Evolutionary conservation across 2,797 vertebrate genomes (phyloP).

Genomic region (Coracias cyanogaster): DNA sequence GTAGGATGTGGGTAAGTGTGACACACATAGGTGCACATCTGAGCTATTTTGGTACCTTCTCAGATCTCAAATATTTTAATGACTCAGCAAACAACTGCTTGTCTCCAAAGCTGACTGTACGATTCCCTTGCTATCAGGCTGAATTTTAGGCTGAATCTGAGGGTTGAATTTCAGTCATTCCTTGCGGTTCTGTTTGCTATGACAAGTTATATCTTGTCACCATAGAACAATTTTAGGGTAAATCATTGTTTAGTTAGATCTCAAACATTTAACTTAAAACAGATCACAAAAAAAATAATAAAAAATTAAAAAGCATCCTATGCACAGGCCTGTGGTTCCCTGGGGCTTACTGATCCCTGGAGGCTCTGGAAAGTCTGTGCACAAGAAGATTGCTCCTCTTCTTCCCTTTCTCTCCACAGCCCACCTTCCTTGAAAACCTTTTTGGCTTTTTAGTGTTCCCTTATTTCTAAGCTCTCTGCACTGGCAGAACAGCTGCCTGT

Average conservation of each 20-base stretch:
- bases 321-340: not conserved
- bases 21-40: not conserved
- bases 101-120: not conserved
- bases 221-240: not conserved
- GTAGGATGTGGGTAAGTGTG: not conserved
- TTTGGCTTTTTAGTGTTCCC: not conserved
- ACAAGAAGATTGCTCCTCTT: not conserved
- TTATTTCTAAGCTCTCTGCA: not conserved
- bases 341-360: slow-evolving; percentile 11
- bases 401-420: not conserved
- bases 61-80: slow-evolving; percentile 11
- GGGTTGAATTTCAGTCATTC: not conserved
- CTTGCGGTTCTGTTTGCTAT: not conserved
- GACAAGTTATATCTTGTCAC: slow-evolving; percentile 1
- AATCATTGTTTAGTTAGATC: slow-evolving; percentile 6
- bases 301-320: not conserved
- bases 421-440: not conserved
- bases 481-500: not conserved
- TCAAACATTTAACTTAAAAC: slow-evolving; percentile 23
- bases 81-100: not conserved
- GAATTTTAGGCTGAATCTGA: not conserved
- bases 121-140: not conserved
- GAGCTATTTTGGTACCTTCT: slow-evolving; percentile 24
- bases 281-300: not conserved
- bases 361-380: not conserved